Percentiles rank a stretch among this genome's conserved stretches.
These are phyloP conservation scores for Cheilosia scutellata DNA, from an alignment of 2,888 invertebrate genomes.

Conservation along the genomic window DNA sequence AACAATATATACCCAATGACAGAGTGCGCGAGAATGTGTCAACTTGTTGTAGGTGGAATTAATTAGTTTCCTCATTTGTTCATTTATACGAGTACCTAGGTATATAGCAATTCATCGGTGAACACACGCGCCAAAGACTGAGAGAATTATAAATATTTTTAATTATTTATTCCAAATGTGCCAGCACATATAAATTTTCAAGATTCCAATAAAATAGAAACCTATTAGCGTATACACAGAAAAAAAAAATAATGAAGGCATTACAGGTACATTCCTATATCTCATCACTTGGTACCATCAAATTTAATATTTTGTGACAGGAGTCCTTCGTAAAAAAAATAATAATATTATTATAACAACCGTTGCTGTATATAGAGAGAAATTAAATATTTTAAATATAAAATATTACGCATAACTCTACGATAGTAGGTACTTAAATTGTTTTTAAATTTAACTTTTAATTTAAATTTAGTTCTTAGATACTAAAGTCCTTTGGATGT, in stretches of 20 bases:
- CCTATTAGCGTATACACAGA: constrained; percentile 5
- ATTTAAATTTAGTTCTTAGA: constrained; percentile 61
- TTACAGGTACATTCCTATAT: not conserved
- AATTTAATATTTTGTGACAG: constrained; percentile 1
- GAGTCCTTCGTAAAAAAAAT: not conserved
- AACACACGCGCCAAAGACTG: constrained; percentile 19
- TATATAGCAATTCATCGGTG: constrained; percentile 22
- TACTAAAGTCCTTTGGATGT: constrained; percentile 75
- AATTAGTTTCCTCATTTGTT: constrained; percentile 67
- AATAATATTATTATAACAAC: constrained; percentile 45
- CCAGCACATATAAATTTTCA: constrained; percentile 62
- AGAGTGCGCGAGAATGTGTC: constrained; percentile 59
- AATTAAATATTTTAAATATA: constrained; percentile 10
- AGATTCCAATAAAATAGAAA: constrained; percentile 35
- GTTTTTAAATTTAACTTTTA: constrained; percentile 37
- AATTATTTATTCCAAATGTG: constrained; percentile 67
- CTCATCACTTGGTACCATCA: not conserved
- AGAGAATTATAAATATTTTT: not conserved
- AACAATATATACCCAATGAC: not conserved
- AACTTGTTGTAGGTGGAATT: constrained; percentile 67
- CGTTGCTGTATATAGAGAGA: constrained; percentile 30
- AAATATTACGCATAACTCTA: constrained; percentile 38
- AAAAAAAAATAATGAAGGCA: not conserved
- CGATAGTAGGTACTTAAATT: constrained; percentile 52
- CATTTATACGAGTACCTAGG: constrained; percentile 34